Percentiles rank a stretch among this genome's conserved stretches.
Conservation (phyloP, 1,140 invertebrate species). For the Bombus consobrinus region DNA sequence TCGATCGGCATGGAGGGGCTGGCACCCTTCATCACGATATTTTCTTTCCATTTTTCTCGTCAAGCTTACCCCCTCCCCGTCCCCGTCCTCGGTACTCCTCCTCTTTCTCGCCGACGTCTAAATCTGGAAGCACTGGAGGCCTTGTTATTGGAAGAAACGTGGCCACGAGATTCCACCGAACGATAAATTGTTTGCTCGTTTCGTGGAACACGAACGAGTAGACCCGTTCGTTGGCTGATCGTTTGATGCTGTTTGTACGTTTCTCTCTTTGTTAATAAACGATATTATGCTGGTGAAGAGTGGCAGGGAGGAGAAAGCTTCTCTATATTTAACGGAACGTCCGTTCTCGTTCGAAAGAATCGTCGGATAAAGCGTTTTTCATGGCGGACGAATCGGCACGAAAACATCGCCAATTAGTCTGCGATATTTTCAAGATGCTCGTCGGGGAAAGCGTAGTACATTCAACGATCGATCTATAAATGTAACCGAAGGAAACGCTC, state of each 20-base stretch:
- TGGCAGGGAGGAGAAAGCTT: neutral
- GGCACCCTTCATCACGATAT: slow-evolving; percentile 43
- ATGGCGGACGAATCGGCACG: neutral
- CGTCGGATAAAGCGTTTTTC: neutral
- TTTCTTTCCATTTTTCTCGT: slow-evolving; percentile 51
- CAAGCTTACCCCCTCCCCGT: neutral
- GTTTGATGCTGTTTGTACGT: neutral
- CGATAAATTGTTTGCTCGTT: slow-evolving; percentile 20
- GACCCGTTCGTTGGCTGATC: neutral
- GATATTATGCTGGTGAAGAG: neutral
- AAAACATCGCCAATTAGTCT: slow-evolving; percentile 33
- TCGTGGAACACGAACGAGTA: neutral
- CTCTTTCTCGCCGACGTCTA: slow-evolving; percentile 29
- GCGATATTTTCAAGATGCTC: slow-evolving; percentile 1
- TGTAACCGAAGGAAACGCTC: slow-evolving; percentile 3
- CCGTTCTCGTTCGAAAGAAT: neutral
- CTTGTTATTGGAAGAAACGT: slow-evolving; percentile 10
- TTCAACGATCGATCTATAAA: neutral
- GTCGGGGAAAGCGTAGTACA: neutral
- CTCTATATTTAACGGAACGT: neutral
- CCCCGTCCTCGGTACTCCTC: too few relatives aligned
- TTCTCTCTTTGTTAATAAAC: slow-evolving; percentile 13
- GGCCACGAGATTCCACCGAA: neutral
- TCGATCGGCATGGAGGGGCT: slow-evolving; percentile 36
- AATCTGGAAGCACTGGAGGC: slow-evolving; percentile 25